Base-by-base conservation (phyloP, 2,888 invertebrate species). In the Synanthedon andrenaeformis region DNA sequence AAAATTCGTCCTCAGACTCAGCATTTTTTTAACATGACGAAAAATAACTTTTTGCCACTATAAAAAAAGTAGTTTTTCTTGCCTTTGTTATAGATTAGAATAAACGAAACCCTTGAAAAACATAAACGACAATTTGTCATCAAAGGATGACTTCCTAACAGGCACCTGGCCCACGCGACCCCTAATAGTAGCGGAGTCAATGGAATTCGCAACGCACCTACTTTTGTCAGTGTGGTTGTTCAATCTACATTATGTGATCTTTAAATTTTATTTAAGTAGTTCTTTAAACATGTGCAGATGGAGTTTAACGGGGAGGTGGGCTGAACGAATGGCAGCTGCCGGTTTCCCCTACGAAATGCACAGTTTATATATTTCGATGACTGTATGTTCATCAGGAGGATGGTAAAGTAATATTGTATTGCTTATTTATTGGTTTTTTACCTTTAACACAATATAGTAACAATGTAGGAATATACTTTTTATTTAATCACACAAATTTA, bases 191-290 rank as follows among this genome's bases (percentile, higher is more conserved):
- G 35, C 56, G 62, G 63, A 66, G 66, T 66, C 67, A 62, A 61
- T 57, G 54, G 64, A 65, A 86, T 87, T 85, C 74, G 84, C 76
- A 71, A 82, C 81, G 82, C 82, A 68, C 73, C 72, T 74, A 76
- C 75, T 75, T 73, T 82, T 82, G 76, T 80, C 72, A 80, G 76
- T 75, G 76, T 73, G 79, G 74, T 79, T 82, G 80, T 87, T 85
- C 83, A 84, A 85, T 84, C 80, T 82, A 83, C 76, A 83, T 85
- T 83, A 85, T 84, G 82, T 85, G 82, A 84, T 84, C 82, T 83
- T 82, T 71, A 71, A 81, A 83, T 74, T 64, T 66, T 79, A 74
- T 85, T 81, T 82, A 83, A 86, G 83, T 82, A 82, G 81, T 82
- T 84, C 75, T 82, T 74, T 73, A 84, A 84, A 82, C 76, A 80